Conservation (phyloP, 1,140 invertebrate genomes). For the Tetragnatha versicolor region DNA sequence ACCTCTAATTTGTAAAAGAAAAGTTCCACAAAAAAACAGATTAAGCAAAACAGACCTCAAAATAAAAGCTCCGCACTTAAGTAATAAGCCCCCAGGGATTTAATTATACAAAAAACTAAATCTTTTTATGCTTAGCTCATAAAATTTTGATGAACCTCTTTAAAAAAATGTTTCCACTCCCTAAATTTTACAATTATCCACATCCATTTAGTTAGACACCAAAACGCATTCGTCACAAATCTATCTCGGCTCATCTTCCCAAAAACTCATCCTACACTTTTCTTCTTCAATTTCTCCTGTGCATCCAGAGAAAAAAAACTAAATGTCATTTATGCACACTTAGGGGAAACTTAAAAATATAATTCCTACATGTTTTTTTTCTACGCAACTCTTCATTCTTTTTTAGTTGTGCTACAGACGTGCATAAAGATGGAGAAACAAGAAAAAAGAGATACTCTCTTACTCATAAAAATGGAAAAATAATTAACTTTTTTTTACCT, state of each 20-base stretch:
- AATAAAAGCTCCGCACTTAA: too few species aligned
- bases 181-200: constrained; percentile 15
- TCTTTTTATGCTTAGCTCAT: not conserved
- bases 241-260: not conserved
- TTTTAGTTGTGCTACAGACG: not conserved
- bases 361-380: constrained; percentile 37
- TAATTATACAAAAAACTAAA: not conserved
- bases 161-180: constrained; percentile 4
- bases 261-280: not conserved
- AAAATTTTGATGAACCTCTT: constrained; percentile 24
- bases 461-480: constrained; percentile 52
- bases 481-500: constrained; percentile 52
- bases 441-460: constrained; percentile 24
- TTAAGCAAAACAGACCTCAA: too few species aligned
- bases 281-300: constrained; percentile 13
- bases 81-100: too few species aligned
- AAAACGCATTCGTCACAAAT: not conserved
- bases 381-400: not conserved
- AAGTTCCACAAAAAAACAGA: too few species aligned
- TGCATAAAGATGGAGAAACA: not conserved
- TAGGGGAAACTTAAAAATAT: constrained; percentile 48
- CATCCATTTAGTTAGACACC: constrained; percentile 22
- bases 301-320: not conserved
- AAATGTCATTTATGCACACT: constrained; percentile 52
- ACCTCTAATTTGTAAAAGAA: too few species aligned